These are phyloP conservation scores for Numida meleagris DNA, from an alignment of 2,113 vertebrate genomes.

Conservation along the genomic window DNA sequence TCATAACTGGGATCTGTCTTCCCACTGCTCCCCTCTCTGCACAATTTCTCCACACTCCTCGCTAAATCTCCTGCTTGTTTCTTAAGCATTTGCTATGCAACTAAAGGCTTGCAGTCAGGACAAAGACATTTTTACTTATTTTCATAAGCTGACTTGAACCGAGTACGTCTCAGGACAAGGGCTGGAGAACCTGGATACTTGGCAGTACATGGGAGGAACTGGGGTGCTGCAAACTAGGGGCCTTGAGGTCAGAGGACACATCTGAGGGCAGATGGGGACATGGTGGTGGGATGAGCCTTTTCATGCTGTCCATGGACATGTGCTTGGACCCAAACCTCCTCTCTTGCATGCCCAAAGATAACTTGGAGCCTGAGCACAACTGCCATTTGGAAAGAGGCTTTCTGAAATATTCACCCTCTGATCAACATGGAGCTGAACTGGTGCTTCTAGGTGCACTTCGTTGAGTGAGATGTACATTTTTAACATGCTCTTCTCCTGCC, in stretches of 20 bases:
- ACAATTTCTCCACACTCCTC: neutral
- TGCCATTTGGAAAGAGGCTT: rapidly evolving
- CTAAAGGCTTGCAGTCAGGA: neutral
- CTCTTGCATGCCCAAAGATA: neutral
- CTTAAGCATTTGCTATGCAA: neutral
- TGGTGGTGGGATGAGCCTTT: neutral
- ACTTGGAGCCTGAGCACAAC: neutral
- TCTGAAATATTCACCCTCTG: neutral
- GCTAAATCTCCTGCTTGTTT: neutral
- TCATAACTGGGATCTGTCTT: neutral
- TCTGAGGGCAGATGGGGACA: neutral
- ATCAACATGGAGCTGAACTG: neutral
- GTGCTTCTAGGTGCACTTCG: neutral
- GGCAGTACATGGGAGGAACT: neutral
- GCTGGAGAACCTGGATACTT: neutral
- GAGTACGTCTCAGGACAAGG: neutral
- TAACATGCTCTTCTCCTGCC: neutral
- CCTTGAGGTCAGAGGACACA: neutral
- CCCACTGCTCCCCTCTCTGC: neutral
- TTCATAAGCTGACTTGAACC: neutral
- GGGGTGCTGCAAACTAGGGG: neutral
- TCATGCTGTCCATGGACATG: neutral
- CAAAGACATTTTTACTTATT: neutral
- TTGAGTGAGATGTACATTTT: neutral
- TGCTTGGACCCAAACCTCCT: neutral